Base-by-base conservation (phyloP, 2,888 invertebrate genomes). In the Tiliacea aurago region DNA sequence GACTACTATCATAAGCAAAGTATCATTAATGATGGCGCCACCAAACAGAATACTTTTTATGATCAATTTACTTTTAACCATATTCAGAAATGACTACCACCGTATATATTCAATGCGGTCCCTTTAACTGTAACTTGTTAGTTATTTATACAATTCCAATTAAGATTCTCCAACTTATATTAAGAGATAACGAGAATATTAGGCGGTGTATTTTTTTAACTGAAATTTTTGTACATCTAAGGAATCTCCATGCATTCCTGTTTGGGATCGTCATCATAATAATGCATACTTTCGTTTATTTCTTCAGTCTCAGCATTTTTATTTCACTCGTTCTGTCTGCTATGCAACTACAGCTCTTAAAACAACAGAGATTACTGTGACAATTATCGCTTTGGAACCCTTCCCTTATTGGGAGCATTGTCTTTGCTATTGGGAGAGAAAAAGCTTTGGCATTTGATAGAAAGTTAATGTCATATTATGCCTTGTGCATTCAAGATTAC, bases 261-360 rank as follows among this genome's bases (percentile, higher is more conserved):
- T 94, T 89, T 89, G 79, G 90, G 93, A 91, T 93, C 92, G 93
- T 95, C 94, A 95, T 95, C 94, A 95, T 93, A 94, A 95, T 95
- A 95, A 95, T 95, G 95, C 94, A 95, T 95, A 94, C 95, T 95
- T 95, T 95, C 93, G 92, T 95, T 95, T 95, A 95, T 95, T 94
- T 94, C 92, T 93, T 93, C 91, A 91, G 93, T 91, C 92, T 91
- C 90, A 87, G 91, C 91, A 89, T 94, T 95, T 95, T 95, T 95
- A 95, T 95, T 95, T 94, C 87, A 90, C 91, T 91, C 92, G 90
- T 91, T 91, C 90, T 88, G 91, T 91, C 86, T 89, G 90, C 90
- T 88, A 89, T 91, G 90, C 90, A 88, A 85, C 83, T 87, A 86
- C 87, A 93, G 92, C 87, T 85, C 82, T 85, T 84, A 84, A 87